Evolutionary conservation across 1,140 invertebrate species (phyloP), one percentile per base, ranked within the genome.

Genomic region (Lepidotrigona ventralis): DNA sequence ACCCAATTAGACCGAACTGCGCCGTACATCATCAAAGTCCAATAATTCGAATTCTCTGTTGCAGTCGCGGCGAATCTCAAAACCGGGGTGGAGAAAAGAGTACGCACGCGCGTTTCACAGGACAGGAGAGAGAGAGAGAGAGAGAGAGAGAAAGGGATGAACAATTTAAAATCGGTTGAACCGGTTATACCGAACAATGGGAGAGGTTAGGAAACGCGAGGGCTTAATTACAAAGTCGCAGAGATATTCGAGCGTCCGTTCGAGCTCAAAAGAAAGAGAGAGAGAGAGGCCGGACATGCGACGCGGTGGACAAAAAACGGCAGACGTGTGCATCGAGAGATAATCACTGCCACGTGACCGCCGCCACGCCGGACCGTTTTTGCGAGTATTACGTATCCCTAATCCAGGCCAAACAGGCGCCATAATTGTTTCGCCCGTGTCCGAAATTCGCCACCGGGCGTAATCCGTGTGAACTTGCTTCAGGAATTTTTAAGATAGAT

Each of bases 321-420:
- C 80, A 75, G 81, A 79, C 84, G 84, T 77, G 81, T 76, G 88
- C 88, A 88, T 89, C 88, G 88, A 79, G 86, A 88, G 88, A 89
- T 89, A 89, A 89, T 89, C 88, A 88, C 88, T 85, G 88, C 88
- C 88, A 89, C 88, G 88, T 89, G 88, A 88, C 88, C 46, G 84
- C 87, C 68, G 87, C 84, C 84, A 89, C 73, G 84, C 78, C 69
- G 84, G 33, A 64, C 70, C 78, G 87, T 89, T 89, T 89, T 89
- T 89, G 86, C 87, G 69, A 58, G 84, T 84, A 88, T 89, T 89
- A 88, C 88, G 88, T 85, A 83, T 83, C 88, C 88, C 86, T 89
- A 89, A 89, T 89, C 84, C 88, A 81, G 39, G 66, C 71, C 88
- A 74, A 81, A 85, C 84, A 81, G 87, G 84, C 84, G 87, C 88